phyloP scores from a whole-genome alignment of 2,888 invertebrate species.

The Harpalus rufipes region DNA sequence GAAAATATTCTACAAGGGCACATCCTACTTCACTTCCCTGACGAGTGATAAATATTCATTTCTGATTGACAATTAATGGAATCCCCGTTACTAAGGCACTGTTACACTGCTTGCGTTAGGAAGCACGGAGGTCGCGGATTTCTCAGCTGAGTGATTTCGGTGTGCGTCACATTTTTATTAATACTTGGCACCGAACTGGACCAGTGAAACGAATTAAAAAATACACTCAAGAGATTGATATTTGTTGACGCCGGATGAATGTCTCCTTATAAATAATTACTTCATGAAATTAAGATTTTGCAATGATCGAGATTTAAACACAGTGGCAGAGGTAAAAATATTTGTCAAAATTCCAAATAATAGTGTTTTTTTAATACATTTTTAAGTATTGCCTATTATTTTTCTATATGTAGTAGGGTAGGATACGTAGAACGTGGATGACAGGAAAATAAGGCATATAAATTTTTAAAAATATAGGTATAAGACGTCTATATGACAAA shows the following conservation, averaged over 20 bases:
- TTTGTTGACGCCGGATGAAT: conserved; percentile 4
- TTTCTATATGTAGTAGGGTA: no score
- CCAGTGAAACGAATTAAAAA: not conserved
- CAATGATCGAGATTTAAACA: not conserved
- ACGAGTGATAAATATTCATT: conserved; percentile 15
- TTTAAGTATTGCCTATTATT: no score
- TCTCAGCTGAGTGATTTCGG: conserved; percentile 7
- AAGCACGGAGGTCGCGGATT: conserved; percentile 3
- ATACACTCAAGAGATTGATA: conserved; percentile 21
- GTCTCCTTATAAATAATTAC: conserved; percentile 30
- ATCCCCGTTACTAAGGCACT: conserved; percentile 19
- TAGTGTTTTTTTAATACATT: no score
- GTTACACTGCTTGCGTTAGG: not conserved
- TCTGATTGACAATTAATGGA: conserved; percentile 29
- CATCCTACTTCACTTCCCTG: not conserved
- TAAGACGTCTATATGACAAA: no score
- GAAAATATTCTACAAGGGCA: conserved; percentile 27
- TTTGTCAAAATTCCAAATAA: no score
- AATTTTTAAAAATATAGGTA: no score
- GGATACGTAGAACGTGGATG: no score
- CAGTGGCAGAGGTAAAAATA: not conserved
- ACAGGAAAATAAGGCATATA: no score
- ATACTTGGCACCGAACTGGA: conserved; percentile 32
- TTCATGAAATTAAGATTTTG: not conserved
- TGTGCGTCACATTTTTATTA: conserved; percentile 36